Conservation (phyloP, 2,797 vertebrate genomes). For the Poeciliopsis infans region DNA sequence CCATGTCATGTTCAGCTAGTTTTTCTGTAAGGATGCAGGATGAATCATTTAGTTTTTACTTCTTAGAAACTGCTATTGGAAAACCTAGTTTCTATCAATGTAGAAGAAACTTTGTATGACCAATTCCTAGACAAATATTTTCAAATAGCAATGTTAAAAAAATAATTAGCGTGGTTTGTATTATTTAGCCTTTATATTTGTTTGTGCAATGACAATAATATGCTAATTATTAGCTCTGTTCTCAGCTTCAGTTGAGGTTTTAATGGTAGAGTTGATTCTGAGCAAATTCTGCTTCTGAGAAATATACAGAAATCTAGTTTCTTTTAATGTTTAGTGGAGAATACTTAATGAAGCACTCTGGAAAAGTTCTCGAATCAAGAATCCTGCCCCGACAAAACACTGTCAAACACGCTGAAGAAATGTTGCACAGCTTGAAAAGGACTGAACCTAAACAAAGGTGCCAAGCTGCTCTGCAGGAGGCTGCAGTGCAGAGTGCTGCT, state of each 20-base stretch:
- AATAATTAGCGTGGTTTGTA: not conserved
- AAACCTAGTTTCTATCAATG: not conserved
- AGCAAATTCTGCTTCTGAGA: not conserved
- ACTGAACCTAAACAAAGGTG: slow-evolving; percentile 27
- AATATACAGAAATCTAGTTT: not conserved
- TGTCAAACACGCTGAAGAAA: slow-evolving; percentile 13
- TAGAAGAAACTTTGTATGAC: not conserved
- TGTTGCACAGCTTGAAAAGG: slow-evolving; percentile 7
- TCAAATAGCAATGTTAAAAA: not conserved
- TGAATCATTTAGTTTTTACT: not conserved
- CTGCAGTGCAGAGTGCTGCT: slow-evolving; percentile 29
- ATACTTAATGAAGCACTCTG: not conserved
- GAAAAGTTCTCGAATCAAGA: not conserved
- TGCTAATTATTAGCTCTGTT: not conserved
- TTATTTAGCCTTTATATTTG: not conserved
- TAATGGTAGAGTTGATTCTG: not conserved
- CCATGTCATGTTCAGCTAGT: not conserved
- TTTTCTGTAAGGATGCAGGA: not conserved
- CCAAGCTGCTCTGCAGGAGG: slow-evolving; percentile 35
- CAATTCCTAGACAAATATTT: not conserved
- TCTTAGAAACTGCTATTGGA: not conserved
- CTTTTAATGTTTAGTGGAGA: not conserved
- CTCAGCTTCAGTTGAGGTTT: not conserved
- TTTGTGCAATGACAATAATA: not conserved
- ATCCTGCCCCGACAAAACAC: not conserved